Evolutionary conservation across 2,113 vertebrate genomes (phyloP), one percentile per base, ranked within the genome.

Genomic region (Seriola dumerili): DNA sequence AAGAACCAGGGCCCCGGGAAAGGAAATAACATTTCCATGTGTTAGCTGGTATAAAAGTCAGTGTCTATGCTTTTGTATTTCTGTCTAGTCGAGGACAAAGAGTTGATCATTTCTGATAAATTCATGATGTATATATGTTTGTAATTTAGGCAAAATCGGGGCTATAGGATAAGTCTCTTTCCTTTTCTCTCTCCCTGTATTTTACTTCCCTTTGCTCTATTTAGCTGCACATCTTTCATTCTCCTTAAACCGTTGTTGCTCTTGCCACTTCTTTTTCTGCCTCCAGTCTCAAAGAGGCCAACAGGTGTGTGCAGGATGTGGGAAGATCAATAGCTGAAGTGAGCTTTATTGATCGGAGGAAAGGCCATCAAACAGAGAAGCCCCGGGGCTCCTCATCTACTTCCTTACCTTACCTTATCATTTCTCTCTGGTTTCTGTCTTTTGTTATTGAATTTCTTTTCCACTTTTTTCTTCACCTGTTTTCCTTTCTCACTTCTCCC

Each of bases 271-370:
- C 29, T 12, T 72, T 54, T 73, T 62, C 9, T 61, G 11, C 14
- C 14, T 48, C 58, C 12, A 34, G 34, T 71, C 9, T 58, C 32
- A 8, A 52, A 67, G 21, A 68, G 69, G 58, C 32, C 70, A 59
- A 63, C 72, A 77, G 59, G 72, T 68, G 77, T 76, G 57, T 75
- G 32, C 17, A 66, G 52, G 72, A 73, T 62, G 61, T 62, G 25
- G 16, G 17, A 7, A 73, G 81, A 90, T 92, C 86, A 57, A 88
- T 89, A 70, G 34, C 1, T 87, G 48, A 83, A 82, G 83, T 87
- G 67, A 89, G 78, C 68, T 87, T 83, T 88, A 89, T 88, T 85
- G 88, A 87, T 89, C n/a, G 32, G 19, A 50, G 65, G 58, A 63
- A 42, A 54, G 73, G 64, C 72, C 71, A 32, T 57, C 85, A 63